A percentile compares a stretch with the other conserved stretches of the same genome.
Conservation (phyloP, 2,888 invertebrate species). For the Cetonia aurata region DNA sequence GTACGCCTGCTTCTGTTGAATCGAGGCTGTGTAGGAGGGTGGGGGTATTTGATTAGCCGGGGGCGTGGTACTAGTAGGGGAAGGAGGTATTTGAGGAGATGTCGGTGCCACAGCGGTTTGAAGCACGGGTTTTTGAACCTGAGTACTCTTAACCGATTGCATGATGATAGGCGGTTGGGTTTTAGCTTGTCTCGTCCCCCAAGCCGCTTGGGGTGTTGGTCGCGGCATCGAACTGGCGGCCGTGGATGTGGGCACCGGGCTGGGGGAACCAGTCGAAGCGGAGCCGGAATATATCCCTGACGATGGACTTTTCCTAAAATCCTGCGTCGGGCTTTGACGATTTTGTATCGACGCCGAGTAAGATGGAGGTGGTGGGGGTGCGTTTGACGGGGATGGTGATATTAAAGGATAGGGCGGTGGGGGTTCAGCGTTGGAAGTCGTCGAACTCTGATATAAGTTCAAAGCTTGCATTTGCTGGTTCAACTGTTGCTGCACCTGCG, state of each 20-base stretch:
- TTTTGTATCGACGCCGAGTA: slow-evolving; percentile 89
- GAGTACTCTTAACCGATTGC: slow-evolving; percentile 96
- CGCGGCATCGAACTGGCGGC: slow-evolving; percentile 77
- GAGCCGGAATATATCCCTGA: slow-evolving; percentile 89
- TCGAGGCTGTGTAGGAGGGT: slow-evolving; percentile 85
- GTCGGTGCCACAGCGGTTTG: slow-evolving; percentile 96
- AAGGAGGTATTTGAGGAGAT: slow-evolving; percentile 76
- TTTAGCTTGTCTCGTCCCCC: slow-evolving; percentile 88
- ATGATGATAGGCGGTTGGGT: slow-evolving; percentile 95
- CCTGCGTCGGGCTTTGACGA: slow-evolving; percentile 88
- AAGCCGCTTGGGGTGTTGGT: slow-evolving; percentile 86
- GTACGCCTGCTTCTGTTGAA: slow-evolving; percentile 75
- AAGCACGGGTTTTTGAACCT: slow-evolving; percentile 93
- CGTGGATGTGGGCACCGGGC: slow-evolving; percentile 78
- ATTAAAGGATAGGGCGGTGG: slow-evolving; percentile 71
- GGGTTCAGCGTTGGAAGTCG: slow-evolving; percentile 73
- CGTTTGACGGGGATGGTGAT: slow-evolving; percentile 69
- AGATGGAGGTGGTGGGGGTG: slow-evolving; percentile 84
- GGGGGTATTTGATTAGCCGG: slow-evolving; percentile 76
- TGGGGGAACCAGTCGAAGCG: slow-evolving; percentile 85
- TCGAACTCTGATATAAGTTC: slow-evolving; percentile 78
- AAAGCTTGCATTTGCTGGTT: slow-evolving; percentile 91
- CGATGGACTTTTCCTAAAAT: slow-evolving; percentile 83
- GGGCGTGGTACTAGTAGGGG: slow-evolving; percentile 56
- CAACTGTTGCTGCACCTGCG: slow-evolving; percentile 85